phyloP scores from a whole-genome alignment of 2,113 vertebrate species.

The Bufo bufo region DNA sequence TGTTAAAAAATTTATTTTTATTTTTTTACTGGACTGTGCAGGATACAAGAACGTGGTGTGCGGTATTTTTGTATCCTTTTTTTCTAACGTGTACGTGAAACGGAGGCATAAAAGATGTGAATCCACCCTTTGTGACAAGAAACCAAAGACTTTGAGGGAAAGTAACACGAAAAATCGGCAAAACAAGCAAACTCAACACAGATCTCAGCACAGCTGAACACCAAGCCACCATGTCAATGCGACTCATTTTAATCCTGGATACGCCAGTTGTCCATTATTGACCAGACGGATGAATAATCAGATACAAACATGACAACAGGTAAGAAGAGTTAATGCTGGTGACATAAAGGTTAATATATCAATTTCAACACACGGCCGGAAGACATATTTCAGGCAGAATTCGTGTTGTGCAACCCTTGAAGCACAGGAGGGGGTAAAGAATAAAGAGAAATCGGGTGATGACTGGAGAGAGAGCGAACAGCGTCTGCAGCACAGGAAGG shows the following conservation, averaged over 20 bases:
- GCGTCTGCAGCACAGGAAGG: background rate
- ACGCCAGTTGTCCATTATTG: background rate
- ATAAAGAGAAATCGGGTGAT: background rate
- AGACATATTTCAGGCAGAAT: background rate
- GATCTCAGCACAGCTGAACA: background rate
- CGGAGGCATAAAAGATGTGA: no score
- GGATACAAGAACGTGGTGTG: no score
- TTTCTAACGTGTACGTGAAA: no score
- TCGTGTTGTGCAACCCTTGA: background rate
- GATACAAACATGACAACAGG: background rate
- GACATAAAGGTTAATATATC: background rate
- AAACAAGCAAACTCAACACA: background rate
- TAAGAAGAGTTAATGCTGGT: background rate
- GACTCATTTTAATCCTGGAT: no score
- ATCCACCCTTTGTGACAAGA: background rate
- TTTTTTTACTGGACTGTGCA: no score
- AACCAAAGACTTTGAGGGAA: no score
- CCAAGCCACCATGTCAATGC: no score
- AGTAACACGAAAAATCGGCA: no score
- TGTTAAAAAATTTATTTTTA: no score
- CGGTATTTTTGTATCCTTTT: no score
- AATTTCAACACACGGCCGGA: slow-evolving; percentile 11
- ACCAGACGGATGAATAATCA: no score
- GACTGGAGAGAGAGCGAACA: no score
- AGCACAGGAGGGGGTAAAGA: background rate